These are phyloP conservation scores for Drosophila ustulata DNA, from an alignment of 2,888 invertebrate genomes.

Conservation along the genomic window DNA sequence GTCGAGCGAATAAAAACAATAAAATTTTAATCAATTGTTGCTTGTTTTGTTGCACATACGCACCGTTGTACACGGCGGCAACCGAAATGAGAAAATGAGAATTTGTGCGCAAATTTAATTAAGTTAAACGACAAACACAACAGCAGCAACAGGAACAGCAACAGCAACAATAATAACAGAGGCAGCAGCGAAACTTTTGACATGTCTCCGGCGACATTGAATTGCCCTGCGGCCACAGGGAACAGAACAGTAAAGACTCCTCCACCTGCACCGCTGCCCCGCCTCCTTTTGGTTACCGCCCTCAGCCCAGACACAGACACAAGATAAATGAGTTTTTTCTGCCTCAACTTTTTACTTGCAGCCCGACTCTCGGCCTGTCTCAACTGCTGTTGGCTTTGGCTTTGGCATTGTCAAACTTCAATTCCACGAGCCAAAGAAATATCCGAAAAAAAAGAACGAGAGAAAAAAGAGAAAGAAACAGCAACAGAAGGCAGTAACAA, in stretches of 20 bases:
- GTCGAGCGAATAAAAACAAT: constrained; percentile 54
- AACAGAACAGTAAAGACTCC: constrained; percentile 15
- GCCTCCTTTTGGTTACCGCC: neutral
- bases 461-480: constrained; percentile 29
- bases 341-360: constrained; percentile 59
- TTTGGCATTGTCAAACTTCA: constrained; percentile 70
- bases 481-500: constrained; percentile 40
- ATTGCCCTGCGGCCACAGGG: constrained; percentile 54
- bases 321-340: constrained; percentile 64
- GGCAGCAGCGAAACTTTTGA: constrained; percentile 57
- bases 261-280: too few relatives aligned
- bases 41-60: constrained; percentile 37
- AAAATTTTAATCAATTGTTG: constrained; percentile 77
- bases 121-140: constrained; percentile 72
- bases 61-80: constrained; percentile 2
- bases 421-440: constrained; percentile 58
- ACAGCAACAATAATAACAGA: constrained; percentile 1
- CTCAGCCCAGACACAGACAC: constrained; percentile 21
- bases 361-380: constrained; percentile 25
- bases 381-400: constrained; percentile 47
- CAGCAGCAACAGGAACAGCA: constrained; percentile 38
- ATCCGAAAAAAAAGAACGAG: constrained; percentile 32
- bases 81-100: constrained; percentile 48
- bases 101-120: constrained; percentile 75
- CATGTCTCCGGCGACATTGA: constrained; percentile 68